Conservation (phyloP, 2,113 vertebrate genomes). For the Hippocampus mohnikei region DNA sequence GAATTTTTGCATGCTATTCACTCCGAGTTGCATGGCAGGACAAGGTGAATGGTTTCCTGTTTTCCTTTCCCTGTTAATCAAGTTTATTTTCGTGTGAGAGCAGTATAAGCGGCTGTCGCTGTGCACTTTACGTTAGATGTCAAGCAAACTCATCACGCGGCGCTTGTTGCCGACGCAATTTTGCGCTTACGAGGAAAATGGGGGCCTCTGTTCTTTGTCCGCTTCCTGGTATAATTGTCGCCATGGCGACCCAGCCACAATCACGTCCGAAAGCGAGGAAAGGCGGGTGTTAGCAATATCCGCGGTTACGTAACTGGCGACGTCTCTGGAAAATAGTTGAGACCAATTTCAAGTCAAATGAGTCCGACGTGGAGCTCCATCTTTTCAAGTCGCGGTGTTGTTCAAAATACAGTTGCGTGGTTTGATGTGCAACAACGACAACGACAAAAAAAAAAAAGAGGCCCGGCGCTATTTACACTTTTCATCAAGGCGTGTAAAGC, state of each 20-base stretch:
- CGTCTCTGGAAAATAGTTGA: conserved; percentile 1
- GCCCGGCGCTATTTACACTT: neutral
- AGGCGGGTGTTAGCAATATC: conserved; percentile 2
- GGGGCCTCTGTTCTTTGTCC: conserved; percentile 6
- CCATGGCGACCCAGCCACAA: conserved; percentile 5
- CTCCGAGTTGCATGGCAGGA: neutral
- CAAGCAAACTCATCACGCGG: neutral
- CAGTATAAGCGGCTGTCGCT: neutral
- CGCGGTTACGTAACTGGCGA: neutral
- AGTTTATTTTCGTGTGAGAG: neutral
- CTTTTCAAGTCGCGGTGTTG: neutral
- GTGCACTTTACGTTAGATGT: conserved; percentile 1
- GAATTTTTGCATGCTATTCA: neutral
- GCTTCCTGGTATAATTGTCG: conserved; percentile 7
- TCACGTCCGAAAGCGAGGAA: conserved; percentile 1
- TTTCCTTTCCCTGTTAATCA: neutral
- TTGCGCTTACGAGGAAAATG: neutral
- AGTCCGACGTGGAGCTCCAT: neutral
- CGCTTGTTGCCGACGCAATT: conserved; percentile 1
- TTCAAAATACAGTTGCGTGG: neutral
- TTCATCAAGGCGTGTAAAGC: neutral
- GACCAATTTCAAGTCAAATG: neutral
- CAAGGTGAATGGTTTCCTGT: neutral
- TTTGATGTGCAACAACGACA: neutral
- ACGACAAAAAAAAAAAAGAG: neutral